Evolutionary conservation across 2,113 vertebrate genomes (phyloP), one percentile per base, ranked within the genome.

Genomic region (Alectura lathami): DNA sequence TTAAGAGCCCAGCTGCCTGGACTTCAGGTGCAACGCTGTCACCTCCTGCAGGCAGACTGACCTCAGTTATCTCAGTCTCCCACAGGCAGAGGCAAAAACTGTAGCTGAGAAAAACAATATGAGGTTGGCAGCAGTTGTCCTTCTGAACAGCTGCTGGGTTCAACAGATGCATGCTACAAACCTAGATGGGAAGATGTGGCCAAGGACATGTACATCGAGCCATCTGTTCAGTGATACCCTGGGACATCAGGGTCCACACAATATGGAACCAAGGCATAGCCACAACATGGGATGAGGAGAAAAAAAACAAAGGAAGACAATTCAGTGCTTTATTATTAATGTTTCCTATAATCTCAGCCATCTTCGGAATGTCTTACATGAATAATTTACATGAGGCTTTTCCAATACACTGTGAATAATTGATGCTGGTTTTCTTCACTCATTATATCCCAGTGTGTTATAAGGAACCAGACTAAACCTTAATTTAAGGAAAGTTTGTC

Each of bases 351-450:
- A 94, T 88, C 75, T 96, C 18, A 2, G 43, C 56, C 82, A 92
- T 84, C 70, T 96, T 92, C 82, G 94, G 76, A 93, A 94, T 86
- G 84, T 79, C 82, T 90, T 86, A 62, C 0, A 21, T 96, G 84
- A 97, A 96, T 96, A 88, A 96, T 94, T 94, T 80, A 94, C 77
- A 63, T 0, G 0, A 91, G 81, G 76, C 69, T 93, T 94, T 92
- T 96, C 86, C 92, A 95, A 94, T 48, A 94, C 79, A 77, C 78
- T 70, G 86, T 94, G 86, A 95, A 91, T 96, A 94, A 96, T 96
- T 96, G 79, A 96, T 91, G 66, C 42, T 94, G 18, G 3, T 96
- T 96, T 97, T 94, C 73, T 78, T 89, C 91, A 88, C 56, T 85
- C 92, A 88, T 93, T 94, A 85, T 80, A 86, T 62, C 91, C 36